Conservation (phyloP, 2,113 vertebrate species). For the Crotalus tigris region DNA sequence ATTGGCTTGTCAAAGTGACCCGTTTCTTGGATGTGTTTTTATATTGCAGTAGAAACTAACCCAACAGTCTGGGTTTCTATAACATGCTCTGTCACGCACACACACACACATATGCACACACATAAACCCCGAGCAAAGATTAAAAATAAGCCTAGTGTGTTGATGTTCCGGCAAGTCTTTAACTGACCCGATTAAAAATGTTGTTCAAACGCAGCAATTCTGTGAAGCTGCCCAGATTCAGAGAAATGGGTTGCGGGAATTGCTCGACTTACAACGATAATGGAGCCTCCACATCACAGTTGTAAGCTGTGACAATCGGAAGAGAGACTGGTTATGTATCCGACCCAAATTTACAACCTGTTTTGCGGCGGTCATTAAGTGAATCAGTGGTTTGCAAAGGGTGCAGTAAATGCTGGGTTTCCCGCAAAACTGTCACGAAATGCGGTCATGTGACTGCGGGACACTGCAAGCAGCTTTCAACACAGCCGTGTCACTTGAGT, state of each 20-base stretch:
- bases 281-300: not conserved
- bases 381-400: no score
- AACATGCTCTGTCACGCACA: not conserved
- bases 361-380: not conserved
- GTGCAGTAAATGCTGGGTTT: not conserved
- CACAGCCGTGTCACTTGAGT: not conserved
- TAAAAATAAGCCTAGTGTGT: accelerated
- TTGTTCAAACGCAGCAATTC: not conserved
- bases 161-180: not conserved
- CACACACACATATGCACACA: not conserved
- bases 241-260: not conserved
- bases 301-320: not conserved
- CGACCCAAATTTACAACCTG: not conserved
- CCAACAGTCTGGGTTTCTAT: not conserved
- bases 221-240: not conserved
- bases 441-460: not conserved
- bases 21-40: not conserved
- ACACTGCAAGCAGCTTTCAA: not conserved
- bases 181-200: not conserved
- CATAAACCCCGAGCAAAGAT: not conserved
- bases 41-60: not conserved
- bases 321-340: not conserved
- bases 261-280: not conserved
- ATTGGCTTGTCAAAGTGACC: not conserved
- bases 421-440: not conserved